phyloP scores from a whole-genome alignment of 2,888 invertebrate genomes.

The Tachina grossa region DNA sequence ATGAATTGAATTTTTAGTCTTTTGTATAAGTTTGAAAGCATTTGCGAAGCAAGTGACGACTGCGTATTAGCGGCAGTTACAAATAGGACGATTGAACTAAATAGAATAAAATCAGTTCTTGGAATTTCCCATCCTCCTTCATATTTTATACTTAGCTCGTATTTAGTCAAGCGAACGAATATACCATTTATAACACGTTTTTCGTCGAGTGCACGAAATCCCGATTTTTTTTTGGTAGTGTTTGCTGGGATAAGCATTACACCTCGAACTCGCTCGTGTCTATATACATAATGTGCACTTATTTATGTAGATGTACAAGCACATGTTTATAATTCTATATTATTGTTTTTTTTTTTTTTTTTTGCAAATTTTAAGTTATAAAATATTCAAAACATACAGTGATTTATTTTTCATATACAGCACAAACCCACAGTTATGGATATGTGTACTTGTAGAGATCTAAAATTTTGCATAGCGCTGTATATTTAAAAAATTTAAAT shows the following conservation, averaged over 20 bases:
- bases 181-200: too few relatives aligned
- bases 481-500: background rate
- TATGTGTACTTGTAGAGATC: background rate
- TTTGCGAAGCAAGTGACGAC: too few relatives aligned
- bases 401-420: constrained; percentile 38
- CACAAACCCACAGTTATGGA: background rate
- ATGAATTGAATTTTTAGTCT: too few relatives aligned
- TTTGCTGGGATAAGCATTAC: background rate
- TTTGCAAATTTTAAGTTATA: constrained; percentile 45
- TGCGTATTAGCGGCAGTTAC: too few relatives aligned
- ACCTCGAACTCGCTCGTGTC: background rate
- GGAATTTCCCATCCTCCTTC: too few relatives aligned
- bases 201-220: too few relatives aligned
- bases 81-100: too few relatives aligned
- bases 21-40: too few relatives aligned
- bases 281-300: background rate
- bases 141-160: too few relatives aligned
- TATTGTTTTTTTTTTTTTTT: constrained; percentile 33
- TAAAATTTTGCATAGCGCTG: background rate
- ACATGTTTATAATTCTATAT: constrained; percentile 20
- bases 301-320: background rate
- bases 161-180: too few relatives aligned
- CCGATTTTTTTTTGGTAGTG: too few relatives aligned
- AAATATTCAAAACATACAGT: constrained; percentile 50
- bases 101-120: too few relatives aligned